Percentiles rank a stretch among this genome's conserved stretches.
Evolutionary conservation across 1,140 invertebrate species (phyloP).

Genomic region (Dendrolimus kikuchii): DNA sequence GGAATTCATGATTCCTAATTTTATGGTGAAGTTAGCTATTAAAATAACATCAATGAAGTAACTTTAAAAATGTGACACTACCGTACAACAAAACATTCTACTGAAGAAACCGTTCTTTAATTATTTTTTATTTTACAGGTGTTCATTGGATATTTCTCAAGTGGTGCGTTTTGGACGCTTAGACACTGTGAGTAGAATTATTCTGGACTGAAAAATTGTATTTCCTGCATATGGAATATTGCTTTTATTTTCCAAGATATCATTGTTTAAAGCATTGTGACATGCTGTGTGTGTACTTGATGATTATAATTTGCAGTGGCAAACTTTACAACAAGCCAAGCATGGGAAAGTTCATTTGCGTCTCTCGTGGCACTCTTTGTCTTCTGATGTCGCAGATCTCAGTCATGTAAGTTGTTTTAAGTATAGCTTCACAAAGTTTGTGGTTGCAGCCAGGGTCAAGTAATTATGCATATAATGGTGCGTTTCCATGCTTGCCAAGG

Average conservation of each 20-base stretch:
- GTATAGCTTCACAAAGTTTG: slow-evolving; percentile 4
- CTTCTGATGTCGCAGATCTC: slow-evolving; percentile 80
- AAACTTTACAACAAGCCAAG: slow-evolving; percentile 93
- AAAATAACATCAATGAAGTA: too few species aligned
- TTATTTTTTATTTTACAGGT: slow-evolving; percentile 36
- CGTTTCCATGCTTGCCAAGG: too few species aligned
- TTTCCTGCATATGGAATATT: background rate
- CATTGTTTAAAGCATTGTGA: background rate
- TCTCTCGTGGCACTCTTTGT: slow-evolving; percentile 89
- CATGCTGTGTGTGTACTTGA: background rate
- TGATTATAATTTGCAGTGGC: slow-evolving; percentile 79
- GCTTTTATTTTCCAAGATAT: slow-evolving; percentile 19
- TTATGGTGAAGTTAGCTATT: too few species aligned
- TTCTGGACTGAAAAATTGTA: too few species aligned
- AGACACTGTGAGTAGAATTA: slow-evolving; percentile 41
- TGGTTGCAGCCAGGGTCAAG: background rate
- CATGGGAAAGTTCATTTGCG: slow-evolving; percentile 92
- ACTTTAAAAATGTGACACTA: too few species aligned
- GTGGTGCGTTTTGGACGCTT: slow-evolving; percentile 55
- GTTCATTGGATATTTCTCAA: slow-evolving; percentile 59
- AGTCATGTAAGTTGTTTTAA: slow-evolving; percentile 76
- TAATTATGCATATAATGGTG: too few species aligned
- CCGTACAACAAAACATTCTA: too few species aligned
- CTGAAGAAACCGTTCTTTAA: background rate
- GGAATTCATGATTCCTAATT: too few species aligned